Percentiles rank a stretch among this genome's conserved stretches.
Evolutionary conservation across 2,888 invertebrate genomes (phyloP).

Genomic region (Tubiluchus corallicola): DNA sequence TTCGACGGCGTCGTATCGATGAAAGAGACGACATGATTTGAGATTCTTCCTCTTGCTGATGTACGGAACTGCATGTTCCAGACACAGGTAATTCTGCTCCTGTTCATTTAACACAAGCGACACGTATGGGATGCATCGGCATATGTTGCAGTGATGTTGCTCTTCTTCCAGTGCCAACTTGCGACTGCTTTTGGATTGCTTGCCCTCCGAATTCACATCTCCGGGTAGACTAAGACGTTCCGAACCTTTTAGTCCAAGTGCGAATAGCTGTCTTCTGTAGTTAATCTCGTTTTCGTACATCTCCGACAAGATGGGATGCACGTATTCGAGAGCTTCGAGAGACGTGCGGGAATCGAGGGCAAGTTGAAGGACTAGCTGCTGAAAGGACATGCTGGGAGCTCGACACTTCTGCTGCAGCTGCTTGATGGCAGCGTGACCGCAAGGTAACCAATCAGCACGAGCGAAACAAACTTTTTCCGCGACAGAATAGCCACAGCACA

Average conservation of each 20-base stretch:
- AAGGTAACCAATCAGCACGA: constrained; percentile 52
- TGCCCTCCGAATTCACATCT: constrained; percentile 35
- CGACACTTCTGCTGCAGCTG: constrained; percentile 64
- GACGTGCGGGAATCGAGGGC: constrained; percentile 46
- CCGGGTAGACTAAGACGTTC: constrained; percentile 43
- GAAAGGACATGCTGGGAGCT: constrained; percentile 72
- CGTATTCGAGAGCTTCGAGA: constrained; percentile 42
- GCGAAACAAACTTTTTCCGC: constrained; percentile 87
- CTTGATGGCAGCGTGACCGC: constrained; percentile 52
- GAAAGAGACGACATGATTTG: background rate
- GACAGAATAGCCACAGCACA: constrained; percentile 68
- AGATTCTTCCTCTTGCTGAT: background rate
- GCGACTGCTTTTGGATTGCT: constrained; percentile 18
- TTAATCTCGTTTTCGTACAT: constrained; percentile 28
- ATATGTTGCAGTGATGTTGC: constrained; percentile 1
- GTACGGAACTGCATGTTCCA: background rate
- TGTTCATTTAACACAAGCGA: constrained; percentile 3
- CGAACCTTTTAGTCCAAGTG: constrained; percentile 41
- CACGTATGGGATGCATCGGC: background rate
- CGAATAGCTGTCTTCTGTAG: constrained; percentile 37
- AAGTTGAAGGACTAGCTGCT: constrained; percentile 54
- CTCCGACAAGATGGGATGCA: constrained; percentile 41
- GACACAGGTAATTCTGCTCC: constrained; percentile 1
- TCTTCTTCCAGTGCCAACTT: background rate
- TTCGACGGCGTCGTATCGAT: background rate